Evolutionary conservation across 2,888 invertebrate genomes (phyloP).

Genomic region (Hirtodrosophila alboralis): DNA sequence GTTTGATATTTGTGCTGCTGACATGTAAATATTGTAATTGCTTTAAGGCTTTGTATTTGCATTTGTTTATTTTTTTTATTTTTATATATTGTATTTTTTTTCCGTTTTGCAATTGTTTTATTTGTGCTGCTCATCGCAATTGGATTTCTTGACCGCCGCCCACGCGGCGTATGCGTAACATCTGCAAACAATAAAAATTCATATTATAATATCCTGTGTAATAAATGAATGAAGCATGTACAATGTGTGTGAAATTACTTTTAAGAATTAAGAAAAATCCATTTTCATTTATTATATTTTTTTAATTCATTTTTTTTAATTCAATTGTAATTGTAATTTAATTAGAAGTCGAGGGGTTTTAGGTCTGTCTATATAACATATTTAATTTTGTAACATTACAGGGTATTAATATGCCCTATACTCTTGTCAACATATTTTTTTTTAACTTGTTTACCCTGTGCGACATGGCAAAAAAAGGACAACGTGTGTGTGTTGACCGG

Average conservation of each 20-base stretch:
- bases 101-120: constrained; percentile 51
- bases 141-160: constrained; percentile 35
- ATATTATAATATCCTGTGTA: constrained; percentile 28
- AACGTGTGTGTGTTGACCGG: constrained; percentile 41
- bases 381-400: no score
- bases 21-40: constrained; percentile 69
- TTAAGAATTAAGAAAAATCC: no score
- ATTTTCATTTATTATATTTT: no score
- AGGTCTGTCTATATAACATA: no score
- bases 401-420: no score
- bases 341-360: no score
- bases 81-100: constrained; percentile 24
- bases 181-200: constrained; percentile 21
- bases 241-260: no score
- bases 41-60: constrained; percentile 53
- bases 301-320: no score
- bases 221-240: no score
- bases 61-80: constrained; percentile 7
- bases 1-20: constrained; percentile 32
- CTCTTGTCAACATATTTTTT: no score
- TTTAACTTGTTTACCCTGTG: constrained; percentile 21
- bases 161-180: constrained; percentile 56
- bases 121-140: constrained; percentile 51
- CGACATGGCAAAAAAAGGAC: constrained; percentile 21
- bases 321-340: no score